These are phyloP conservation scores for Antedon mediterranea DNA, from an alignment of 53 echinoderm and acorn worm genomes.

Conservation along the genomic window DNA sequence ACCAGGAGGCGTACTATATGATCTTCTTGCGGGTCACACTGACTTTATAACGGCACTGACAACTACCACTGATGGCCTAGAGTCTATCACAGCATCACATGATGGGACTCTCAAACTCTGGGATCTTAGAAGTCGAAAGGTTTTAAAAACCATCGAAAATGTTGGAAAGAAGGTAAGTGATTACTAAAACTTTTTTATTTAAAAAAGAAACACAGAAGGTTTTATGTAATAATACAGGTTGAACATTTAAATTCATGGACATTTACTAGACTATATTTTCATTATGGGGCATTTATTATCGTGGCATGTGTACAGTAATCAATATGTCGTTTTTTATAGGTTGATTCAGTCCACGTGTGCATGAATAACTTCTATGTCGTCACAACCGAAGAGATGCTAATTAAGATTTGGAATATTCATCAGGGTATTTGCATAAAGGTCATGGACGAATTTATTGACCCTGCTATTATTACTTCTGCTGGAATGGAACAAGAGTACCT, in stretches of 20 bases:
- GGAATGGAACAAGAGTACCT: slow-evolving; percentile 41
- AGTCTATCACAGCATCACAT: slow-evolving; percentile 59
- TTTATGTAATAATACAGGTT: too few relatives aligned
- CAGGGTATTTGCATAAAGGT: slow-evolving; percentile 11
- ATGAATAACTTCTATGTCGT: slow-evolving; percentile 25
- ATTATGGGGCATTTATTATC: too few relatives aligned
- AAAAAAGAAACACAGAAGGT: not conserved
- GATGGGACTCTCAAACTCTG: slow-evolving; percentile 71
- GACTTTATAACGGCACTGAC: slow-evolving; percentile 71
- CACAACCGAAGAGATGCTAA: slow-evolving; percentile 28
- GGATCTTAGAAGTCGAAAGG: slow-evolving; percentile 70
- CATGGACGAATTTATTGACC: slow-evolving; percentile 67
- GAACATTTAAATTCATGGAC: too few relatives aligned
- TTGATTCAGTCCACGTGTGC: slow-evolving; percentile 32
- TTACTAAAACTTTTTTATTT: not conserved
- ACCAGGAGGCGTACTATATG: slow-evolving; percentile 80
- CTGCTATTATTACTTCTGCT: slow-evolving; percentile 53
- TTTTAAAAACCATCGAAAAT: slow-evolving; percentile 54
- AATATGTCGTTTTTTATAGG: slow-evolving; percentile 8
- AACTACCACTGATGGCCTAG: slow-evolving; percentile 32
- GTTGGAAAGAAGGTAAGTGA: slow-evolving; percentile 51
- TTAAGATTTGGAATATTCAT: slow-evolving; percentile 37
- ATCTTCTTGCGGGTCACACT: slow-evolving; percentile 80
- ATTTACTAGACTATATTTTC: too few relatives aligned
- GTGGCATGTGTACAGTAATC: too few relatives aligned